These are phyloP conservation scores for Hylyphantes graminicola DNA, from an alignment of 1,140 invertebrate species.

Conservation along the genomic window DNA sequence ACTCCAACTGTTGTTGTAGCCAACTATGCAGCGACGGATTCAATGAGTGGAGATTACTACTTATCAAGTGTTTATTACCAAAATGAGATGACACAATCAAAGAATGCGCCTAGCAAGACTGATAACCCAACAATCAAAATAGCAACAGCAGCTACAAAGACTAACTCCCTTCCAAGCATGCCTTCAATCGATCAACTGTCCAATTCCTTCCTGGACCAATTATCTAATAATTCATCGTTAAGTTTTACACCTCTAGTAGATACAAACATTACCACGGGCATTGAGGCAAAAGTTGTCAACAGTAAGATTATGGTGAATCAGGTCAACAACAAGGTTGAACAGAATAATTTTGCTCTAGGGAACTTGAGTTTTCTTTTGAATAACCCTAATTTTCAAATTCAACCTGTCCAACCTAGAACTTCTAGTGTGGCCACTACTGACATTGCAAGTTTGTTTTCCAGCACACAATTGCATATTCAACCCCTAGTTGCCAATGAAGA, in stretches of 20 bases:
- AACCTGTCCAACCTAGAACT: neutral
- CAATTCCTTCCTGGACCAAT: neutral
- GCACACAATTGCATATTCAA: too few relatives aligned
- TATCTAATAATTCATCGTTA: neutral
- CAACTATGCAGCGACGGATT: slow-evolving; percentile 34
- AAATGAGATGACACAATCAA: slow-evolving; percentile 27
- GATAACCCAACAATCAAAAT: neutral
- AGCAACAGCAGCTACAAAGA: neutral
- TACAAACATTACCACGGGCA: neutral
- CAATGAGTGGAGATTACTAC: slow-evolving; percentile 8
- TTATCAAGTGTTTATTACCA: slow-evolving; percentile 40
- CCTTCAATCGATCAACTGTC: slow-evolving; percentile 17
- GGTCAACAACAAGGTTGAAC: too few relatives aligned
- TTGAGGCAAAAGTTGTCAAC: neutral
- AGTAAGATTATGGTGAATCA: too few relatives aligned
- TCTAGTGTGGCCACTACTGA: neutral
- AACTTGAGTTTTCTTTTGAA: neutral
- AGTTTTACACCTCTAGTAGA: neutral
- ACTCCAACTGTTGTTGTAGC: slow-evolving; percentile 47
- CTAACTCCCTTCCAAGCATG: slow-evolving; percentile 19
- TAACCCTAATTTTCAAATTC: neutral
- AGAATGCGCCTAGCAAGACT: neutral
- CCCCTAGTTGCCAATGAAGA: too few relatives aligned
- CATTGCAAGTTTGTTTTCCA: too few relatives aligned
- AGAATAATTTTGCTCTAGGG: too few relatives aligned